Evolutionary conservation across 1,140 invertebrate genomes (phyloP), one percentile per base, ranked within the genome.

Genomic region (Drosophila auraria): DNA sequence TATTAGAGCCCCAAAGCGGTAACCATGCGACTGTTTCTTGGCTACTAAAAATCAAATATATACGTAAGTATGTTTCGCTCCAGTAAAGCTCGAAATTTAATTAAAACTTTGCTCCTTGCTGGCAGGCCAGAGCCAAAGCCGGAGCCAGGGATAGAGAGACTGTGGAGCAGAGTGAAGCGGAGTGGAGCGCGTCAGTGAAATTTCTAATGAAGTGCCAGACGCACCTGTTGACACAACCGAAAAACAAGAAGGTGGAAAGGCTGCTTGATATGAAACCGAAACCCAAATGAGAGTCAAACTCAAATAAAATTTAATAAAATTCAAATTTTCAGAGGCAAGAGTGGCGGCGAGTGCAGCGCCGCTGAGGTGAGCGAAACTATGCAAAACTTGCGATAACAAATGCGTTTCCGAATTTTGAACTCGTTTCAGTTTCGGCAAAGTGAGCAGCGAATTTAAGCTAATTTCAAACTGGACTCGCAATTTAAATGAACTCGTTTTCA

Each of bases 41-140:
- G 83, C 78, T 64, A 87, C 84, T 74, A 75, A 83, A 87, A 87
- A 87, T 87, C 81, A 89, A 89, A 87, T 89, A 56, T 73, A 73
- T 73, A 73, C 44, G 36, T 71, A 89, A 87, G 80, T 81, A 75
- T 81, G 81, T 81, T 89, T 89, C 69, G 56, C 81, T 84, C 54
- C 69, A 63, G 76, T 62, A 72, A 72, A 79, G 77, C 76, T 72
- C 59, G 68, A 81, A 87, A 89, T 89, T 87, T 87, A 87, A 87
- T 87, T 87, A 87, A 87, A 87, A 87, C 72, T 89, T 87, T 75
- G 50, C 60, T 80, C 49, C 49, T 63, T 33, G 50, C 73, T 71
- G 77, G 45, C 17, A 50, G 53, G 38, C 44, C 60, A 75, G 42
- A 40, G 25, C 14, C 44, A 17, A 17, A 49, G 38, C 44, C 60